Conservation (phyloP, 2,113 vertebrate species). For the Sinocyclocheilus grahami region DNA sequence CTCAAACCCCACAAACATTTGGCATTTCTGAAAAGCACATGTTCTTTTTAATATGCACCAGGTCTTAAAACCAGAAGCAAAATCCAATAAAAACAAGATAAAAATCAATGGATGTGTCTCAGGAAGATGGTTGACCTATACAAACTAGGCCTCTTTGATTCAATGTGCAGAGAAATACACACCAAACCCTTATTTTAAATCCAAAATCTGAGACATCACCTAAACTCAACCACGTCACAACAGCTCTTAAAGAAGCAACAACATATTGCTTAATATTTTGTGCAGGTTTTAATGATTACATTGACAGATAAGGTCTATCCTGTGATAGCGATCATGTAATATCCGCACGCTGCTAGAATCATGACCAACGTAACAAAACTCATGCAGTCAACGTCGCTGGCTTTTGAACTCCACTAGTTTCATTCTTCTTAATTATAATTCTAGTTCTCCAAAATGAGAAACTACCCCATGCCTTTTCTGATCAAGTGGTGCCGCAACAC, state of each 20-base stretch:
- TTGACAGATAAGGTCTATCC: background rate
- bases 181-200: background rate
- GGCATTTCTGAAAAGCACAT: background rate
- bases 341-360: constrained; percentile 9
- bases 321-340: constrained; percentile 47
- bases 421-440: background rate
- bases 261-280: background rate
- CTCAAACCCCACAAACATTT: background rate
- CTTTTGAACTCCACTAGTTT: background rate
- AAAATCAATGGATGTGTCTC: background rate
- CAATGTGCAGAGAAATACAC: background rate
- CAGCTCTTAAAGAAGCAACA: constrained; percentile 4
- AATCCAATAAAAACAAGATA: background rate
- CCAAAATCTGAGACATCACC: background rate
- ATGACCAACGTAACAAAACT: background rate
- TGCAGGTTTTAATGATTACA: background rate
- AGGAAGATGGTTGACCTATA: background rate
- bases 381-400: background rate
- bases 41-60: background rate
- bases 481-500: constrained; percentile 1
- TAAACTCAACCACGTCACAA: background rate
- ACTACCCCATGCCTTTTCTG: constrained; percentile 13
- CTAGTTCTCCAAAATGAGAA: constrained; percentile 37
- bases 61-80: background rate
- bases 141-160: background rate